Conservation (phyloP, 2,113 vertebrate genomes). For the Anolis carolinensis region DNA sequence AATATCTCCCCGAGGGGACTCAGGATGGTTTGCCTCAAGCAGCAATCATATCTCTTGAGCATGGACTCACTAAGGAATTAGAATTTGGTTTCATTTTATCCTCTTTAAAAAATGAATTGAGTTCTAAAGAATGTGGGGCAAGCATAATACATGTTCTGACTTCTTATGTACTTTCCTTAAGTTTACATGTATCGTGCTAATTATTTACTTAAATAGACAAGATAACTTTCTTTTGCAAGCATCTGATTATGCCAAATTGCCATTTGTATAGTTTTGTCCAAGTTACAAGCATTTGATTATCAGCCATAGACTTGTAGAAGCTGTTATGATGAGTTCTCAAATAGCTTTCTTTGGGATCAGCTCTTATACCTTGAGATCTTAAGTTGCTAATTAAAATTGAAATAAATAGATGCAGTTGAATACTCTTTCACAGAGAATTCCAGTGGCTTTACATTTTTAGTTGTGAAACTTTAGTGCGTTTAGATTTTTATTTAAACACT, state of each 20-base stretch:
- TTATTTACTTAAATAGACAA: slow-evolving; percentile 9
- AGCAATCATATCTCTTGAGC: no score
- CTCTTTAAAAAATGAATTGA: not conserved
- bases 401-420: not conserved
- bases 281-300: slow-evolving; percentile 3
- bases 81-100: slow-evolving; percentile 17
- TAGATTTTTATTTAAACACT: not conserved
- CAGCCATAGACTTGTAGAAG: not conserved
- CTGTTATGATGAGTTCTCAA: no score
- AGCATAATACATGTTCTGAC: not conserved
- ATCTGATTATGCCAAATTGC: not conserved
- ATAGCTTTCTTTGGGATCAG: not conserved
- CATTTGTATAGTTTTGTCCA: not conserved
- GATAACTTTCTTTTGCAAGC: not conserved
- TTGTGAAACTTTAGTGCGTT: not conserved
- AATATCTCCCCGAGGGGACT: no score
- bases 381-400: not conserved
- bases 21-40: no score
- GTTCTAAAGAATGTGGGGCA: not conserved
- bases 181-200: slow-evolving; percentile 30
- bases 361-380: not conserved
- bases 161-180: not conserved
- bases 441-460: not conserved
- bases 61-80: not conserved
- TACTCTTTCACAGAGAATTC: not conserved